Percentiles rank a stretch among this genome's conserved stretches.
Evolutionary conservation across 2,888 invertebrate genomes (phyloP).

Genomic region (Lasioglossum zephyrum): DNA sequence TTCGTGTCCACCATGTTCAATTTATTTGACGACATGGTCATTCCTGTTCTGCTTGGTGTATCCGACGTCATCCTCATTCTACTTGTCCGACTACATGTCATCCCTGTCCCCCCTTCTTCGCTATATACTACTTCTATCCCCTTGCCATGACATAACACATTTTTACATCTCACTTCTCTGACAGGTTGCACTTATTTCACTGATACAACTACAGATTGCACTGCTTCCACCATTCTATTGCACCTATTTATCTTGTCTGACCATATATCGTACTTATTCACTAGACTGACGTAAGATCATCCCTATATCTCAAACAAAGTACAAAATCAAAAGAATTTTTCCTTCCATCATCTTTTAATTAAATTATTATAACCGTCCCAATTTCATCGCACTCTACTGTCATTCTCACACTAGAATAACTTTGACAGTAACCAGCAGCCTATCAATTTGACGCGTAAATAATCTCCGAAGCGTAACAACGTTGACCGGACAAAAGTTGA

Average conservation of each 20-base stretch:
- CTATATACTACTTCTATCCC: not conserved
- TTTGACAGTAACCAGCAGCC: not conserved
- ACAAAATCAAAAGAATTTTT: not conserved
- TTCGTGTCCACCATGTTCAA: not conserved
- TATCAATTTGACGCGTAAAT: not conserved
- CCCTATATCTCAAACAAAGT: not conserved
- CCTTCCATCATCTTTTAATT: no score
- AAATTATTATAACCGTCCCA: not conserved
- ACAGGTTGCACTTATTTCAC: not conserved
- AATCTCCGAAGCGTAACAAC: not conserved
- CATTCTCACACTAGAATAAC: not conserved
- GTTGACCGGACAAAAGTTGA: not conserved
- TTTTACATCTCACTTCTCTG: not conserved
- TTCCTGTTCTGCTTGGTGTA: not conserved
- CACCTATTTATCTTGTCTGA: not conserved
- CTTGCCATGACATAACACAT: not conserved
- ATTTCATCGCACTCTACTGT: not conserved
- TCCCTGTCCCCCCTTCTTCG: not conserved
- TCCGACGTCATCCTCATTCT: not conserved
- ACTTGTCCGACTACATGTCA: not conserved
- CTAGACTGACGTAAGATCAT: not conserved
- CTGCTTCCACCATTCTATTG: not conserved
- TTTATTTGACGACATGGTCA: not conserved
- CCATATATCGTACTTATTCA: not conserved
- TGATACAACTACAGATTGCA: not conserved